Evolutionary conservation across 2,888 invertebrate genomes (phyloP).

Genomic region (Masnerella sp.): DNA sequence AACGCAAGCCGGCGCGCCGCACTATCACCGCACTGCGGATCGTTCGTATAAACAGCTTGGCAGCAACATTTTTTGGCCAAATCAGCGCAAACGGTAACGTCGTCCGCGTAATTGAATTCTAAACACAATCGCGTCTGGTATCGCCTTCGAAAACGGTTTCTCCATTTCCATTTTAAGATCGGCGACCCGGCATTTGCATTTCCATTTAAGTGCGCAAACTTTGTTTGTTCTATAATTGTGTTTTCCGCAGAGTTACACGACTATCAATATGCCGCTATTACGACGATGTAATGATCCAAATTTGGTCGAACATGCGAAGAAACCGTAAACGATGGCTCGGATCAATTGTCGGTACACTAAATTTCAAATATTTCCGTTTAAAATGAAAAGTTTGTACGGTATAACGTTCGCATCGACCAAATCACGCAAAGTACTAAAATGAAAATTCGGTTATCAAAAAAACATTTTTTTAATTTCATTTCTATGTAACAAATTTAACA

Average conservation of each 20-base stretch:
- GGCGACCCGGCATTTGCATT: slow-evolving; percentile 23
- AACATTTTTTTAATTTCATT: too few species aligned
- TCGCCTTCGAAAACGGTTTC: slow-evolving; percentile 23
- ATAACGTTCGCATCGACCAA: too few species aligned
- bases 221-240: slow-evolving; percentile 30
- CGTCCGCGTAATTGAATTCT: slow-evolving; percentile 22
- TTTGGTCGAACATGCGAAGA: slow-evolving; percentile 18
- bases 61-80: slow-evolving; percentile 28
- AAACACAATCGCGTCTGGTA: slow-evolving; percentile 19
- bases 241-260: slow-evolving; percentile 20
- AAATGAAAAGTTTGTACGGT: too few species aligned
- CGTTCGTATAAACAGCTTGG: slow-evolving; percentile 60
- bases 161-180: slow-evolving; percentile 47
- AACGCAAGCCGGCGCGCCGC: slow-evolving; percentile 17
- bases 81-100: slow-evolving; percentile 4
- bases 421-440: too few species aligned
- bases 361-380: too few species aligned
- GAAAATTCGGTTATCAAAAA: too few species aligned
- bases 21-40: too few species aligned
- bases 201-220: slow-evolving; percentile 38
- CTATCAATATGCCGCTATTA: slow-evolving; percentile 32
- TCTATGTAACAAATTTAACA: too few species aligned
- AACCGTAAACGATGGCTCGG: slow-evolving; percentile 9
- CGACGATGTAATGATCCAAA: slow-evolving; percentile 32
- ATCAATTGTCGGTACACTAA: slow-evolving; percentile 13